These are phyloP conservation scores for Rhabdomys dilectus DNA, from an alignment of 2,113 vertebrate species.

Conservation along the genomic window DNA sequence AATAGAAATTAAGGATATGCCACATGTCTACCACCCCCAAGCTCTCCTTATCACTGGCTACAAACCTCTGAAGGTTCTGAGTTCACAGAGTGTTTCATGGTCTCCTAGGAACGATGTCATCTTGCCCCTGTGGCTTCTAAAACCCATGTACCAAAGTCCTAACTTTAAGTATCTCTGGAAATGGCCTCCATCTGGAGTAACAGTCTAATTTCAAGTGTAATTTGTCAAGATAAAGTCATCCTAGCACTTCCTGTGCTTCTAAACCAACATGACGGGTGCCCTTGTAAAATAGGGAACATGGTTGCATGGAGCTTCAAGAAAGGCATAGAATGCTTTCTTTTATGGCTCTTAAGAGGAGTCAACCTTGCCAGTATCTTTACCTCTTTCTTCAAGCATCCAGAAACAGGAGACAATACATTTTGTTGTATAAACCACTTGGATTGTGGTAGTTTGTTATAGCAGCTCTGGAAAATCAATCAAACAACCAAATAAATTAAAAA, in stretches of 20 bases:
- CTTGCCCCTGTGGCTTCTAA: not conserved
- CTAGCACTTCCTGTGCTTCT: not conserved
- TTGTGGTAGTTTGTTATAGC: not conserved
- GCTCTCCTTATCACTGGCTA: not conserved
- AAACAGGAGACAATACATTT: not conserved
- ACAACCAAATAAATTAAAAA: not conserved
- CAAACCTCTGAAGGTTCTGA: not conserved
- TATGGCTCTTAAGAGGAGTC: not conserved
- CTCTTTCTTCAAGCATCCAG: not conserved
- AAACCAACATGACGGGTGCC: not conserved
- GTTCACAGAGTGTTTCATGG: not conserved
- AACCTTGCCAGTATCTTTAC: not conserved
- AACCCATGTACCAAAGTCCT: not conserved
- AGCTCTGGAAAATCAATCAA: not conserved
- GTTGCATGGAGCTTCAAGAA: not conserved
- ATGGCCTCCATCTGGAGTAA: not conserved
- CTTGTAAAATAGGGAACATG: not conserved
- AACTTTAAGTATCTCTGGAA: not conserved
- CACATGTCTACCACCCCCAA: not conserved
- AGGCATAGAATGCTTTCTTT: not conserved
- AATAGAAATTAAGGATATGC: not conserved
- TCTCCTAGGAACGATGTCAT: not conserved
- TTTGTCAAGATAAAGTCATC: not conserved
- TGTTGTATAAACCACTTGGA: not conserved
- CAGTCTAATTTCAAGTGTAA: not conserved